Evolutionary conservation across 2,797 vertebrate genomes (phyloP).

Genomic region (Rhinichthys osculus): DNA sequence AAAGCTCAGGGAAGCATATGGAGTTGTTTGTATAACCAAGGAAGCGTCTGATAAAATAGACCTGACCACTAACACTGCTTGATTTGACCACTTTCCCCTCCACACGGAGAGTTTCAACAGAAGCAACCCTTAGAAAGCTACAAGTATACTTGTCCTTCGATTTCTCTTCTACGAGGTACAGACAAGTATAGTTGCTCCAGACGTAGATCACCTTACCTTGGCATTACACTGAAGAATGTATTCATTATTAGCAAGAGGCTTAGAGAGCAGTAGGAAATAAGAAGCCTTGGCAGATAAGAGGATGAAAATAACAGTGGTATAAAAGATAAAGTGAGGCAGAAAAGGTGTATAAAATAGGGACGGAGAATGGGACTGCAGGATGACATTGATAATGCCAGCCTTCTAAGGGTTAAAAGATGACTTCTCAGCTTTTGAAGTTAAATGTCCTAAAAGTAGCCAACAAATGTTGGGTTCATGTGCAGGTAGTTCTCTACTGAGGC

Average conservation of each 20-base stretch:
- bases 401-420: slow-evolving; percentile 77
- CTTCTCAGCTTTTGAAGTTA: slow-evolving; percentile 16
- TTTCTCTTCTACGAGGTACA: slow-evolving; percentile 37
- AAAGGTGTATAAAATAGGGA: slow-evolving; percentile 38
- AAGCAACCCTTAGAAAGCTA: slow-evolving; percentile 75
- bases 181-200: slow-evolving; percentile 70
- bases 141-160: slow-evolving; percentile 67
- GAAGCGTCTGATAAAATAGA: slow-evolving; percentile 33
- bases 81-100: slow-evolving; percentile 7
- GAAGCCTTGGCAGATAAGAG: slow-evolving; percentile 27
- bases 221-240: slow-evolving; percentile 36
- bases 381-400: slow-evolving; percentile 67
- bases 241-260: slow-evolving; percentile 42
- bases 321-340: slow-evolving; percentile 45
- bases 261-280: slow-evolving; percentile 45
- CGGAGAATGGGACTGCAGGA: slow-evolving; percentile 46
- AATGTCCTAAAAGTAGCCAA: not conserved
- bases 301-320: slow-evolving; percentile 39
- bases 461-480: slow-evolving; percentile 11
- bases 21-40: slow-evolving; percentile 33
- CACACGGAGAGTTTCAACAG: slow-evolving; percentile 9
- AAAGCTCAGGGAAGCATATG: slow-evolving; percentile 42
- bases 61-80: slow-evolving; percentile 6
- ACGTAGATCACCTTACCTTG: slow-evolving; percentile 65
- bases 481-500: not conserved